These are phyloP conservation scores for Valencia hispanica DNA, from an alignment of 2,797 vertebrate species.

Conservation along the genomic window DNA sequence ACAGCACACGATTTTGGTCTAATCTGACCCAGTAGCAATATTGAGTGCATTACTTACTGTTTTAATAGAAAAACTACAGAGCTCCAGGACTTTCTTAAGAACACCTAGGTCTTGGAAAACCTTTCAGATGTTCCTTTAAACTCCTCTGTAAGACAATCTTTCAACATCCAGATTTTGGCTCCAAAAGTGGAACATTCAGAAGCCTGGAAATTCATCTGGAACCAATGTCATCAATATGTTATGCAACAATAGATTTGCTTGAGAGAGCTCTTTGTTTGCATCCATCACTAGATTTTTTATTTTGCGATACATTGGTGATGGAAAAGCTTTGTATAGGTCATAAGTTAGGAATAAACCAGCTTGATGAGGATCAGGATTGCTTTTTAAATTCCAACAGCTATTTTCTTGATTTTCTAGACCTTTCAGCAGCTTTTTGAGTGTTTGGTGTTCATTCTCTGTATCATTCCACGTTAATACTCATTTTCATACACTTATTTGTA, in stretches of 20 bases:
- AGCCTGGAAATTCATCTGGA: no score
- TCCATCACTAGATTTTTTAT: background rate
- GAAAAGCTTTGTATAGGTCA: background rate
- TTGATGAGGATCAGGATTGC: background rate
- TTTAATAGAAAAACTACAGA: background rate
- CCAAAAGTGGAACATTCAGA: background rate
- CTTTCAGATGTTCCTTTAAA: background rate
- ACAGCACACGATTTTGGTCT: background rate
- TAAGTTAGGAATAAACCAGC: background rate
- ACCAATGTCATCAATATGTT: background rate
- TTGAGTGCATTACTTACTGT: background rate
- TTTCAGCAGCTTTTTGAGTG: background rate
- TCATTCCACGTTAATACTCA: background rate
- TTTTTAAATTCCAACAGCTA: background rate
- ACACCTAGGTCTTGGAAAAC: background rate
- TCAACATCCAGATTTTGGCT: background rate
- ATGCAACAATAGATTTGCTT: background rate
- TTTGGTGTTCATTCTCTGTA: background rate
- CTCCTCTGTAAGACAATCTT: background rate
- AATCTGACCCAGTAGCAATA: background rate
- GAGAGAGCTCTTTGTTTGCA: background rate
- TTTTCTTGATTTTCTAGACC: background rate
- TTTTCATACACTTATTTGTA: background rate
- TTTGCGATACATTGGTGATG: background rate
- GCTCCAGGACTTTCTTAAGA: background rate